Percentiles rank a stretch among this genome's conserved stretches.
Conservation (phyloP, 2,888 invertebrate species). For the Rhagonycha fulva region DNA sequence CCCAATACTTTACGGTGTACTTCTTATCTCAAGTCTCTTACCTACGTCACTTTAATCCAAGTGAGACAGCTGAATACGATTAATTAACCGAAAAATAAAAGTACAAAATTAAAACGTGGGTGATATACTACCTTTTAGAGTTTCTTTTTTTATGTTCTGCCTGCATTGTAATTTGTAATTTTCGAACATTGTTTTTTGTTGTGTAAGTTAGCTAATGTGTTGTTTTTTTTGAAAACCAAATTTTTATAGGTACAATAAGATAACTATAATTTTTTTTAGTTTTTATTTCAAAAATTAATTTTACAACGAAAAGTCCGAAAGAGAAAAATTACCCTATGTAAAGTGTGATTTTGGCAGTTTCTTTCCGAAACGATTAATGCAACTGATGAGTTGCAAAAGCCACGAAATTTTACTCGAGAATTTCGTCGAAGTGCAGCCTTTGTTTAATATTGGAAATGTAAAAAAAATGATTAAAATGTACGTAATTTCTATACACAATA, state of each 20-base stretch:
- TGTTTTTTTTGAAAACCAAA: neutral
- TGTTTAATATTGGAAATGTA: neutral
- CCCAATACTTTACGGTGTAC: conserved; percentile 34
- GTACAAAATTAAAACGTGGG: conserved; percentile 28
- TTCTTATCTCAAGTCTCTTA: conserved; percentile 36
- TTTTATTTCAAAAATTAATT: neutral
- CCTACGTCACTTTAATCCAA: conserved; percentile 34
- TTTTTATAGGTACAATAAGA: neutral
- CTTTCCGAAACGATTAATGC: neutral
- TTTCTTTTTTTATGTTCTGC: conserved; percentile 1
- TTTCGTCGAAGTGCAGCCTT: neutral
- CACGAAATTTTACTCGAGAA: neutral
- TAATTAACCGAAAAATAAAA: conserved; percentile 31
- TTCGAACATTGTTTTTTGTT: neutral
- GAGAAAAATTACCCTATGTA: neutral
- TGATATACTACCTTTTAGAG: conserved; percentile 19
- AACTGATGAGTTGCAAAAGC: neutral
- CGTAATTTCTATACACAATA: conserved; percentile 25
- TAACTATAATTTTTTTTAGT: no score
- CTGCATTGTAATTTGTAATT: neutral
- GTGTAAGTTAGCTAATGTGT: neutral
- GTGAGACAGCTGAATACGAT: conserved; percentile 33
- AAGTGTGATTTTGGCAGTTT: neutral
- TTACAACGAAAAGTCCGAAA: neutral
- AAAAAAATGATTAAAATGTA: conserved; percentile 4